phyloP scores from a whole-genome alignment of 2,797 vertebrate species.

The Liasis olivaceus region DNA sequence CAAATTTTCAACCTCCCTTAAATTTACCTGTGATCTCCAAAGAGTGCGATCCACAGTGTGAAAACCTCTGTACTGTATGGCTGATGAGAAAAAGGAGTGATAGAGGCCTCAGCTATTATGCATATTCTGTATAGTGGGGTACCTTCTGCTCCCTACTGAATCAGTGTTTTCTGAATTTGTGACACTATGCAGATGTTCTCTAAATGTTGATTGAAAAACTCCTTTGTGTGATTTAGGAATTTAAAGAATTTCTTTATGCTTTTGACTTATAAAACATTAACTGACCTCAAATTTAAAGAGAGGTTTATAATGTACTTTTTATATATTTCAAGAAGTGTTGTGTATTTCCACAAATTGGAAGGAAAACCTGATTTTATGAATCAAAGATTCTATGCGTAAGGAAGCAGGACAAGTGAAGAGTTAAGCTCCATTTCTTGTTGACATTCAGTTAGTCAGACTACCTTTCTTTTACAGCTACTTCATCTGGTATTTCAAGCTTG shows the following conservation, averaged over 20 bases:
- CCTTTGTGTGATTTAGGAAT: not conserved
- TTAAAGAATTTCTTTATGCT: not conserved
- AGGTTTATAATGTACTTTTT: not conserved
- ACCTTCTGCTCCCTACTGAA: too few species aligned
- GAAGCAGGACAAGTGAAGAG: conserved; percentile 33
- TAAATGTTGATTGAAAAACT: not conserved
- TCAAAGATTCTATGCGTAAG: conserved; percentile 15
- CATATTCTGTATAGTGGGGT: not conserved
- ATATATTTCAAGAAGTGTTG: conserved; percentile 16
- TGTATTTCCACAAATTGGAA: conserved; percentile 21
- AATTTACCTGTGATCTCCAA: too few species aligned
- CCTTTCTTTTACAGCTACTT: conserved; percentile 54
- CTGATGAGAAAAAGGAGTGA: too few species aligned
- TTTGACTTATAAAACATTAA: not conserved
- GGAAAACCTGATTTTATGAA: not conserved
- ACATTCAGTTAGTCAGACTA: conserved; percentile 48
- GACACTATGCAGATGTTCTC: not conserved
- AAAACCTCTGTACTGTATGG: too few species aligned
- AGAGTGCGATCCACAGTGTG: too few species aligned
- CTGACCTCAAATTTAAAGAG: not conserved
- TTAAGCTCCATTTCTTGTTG: conserved; percentile 41
- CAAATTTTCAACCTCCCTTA: too few species aligned
- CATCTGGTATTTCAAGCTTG: conserved; percentile 52
- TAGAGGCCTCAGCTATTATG: too few species aligned
- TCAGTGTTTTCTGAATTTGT: not conserved